Base-by-base conservation (phyloP, 2,888 invertebrate genomes). In the Diaphora mendica region DNA sequence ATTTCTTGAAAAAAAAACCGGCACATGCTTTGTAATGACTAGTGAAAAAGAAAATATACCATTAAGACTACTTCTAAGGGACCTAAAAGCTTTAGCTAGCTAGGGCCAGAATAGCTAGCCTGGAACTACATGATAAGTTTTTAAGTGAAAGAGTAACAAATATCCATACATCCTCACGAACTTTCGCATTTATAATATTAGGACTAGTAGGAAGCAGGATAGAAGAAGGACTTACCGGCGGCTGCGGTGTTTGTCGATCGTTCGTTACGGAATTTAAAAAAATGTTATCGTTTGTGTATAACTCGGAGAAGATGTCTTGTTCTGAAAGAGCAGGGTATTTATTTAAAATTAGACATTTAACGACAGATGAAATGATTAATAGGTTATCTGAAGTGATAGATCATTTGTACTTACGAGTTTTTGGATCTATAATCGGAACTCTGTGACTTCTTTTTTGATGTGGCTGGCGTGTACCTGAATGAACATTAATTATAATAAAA, bases 201-300 rank as follows among this genome's bases (percentile, higher is more conserved):
- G 23, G n/a, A 20, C 23, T 35, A 35, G 1, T 39, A 39, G 11
- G 9, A 39, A 44, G 44, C 15, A 3, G 15, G 15, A 62, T 15
- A 62, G 39, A 48, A 62, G 39, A 48, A 73, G 73, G 85, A 92
- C 93, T 91, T 91, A 94, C 95, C 82, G 95, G 93, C 86, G 95
- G 93, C 86, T 96, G 96, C 69, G 96, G 96, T 59, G 96, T 96
- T 85, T 96, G 96, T 79, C 96, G 92, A 85, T 96, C 96, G 84
- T 92, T 96, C 69, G 94, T 90, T 79, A 96, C 96, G 77, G 92
- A 93, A 86, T 92, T 93, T 80, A 92, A 84, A 84, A 91, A 90
- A 88, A 89, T 93, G 66, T 72, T 80, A 83, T 95, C 95, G 84
- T 91, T 93, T 81, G 91, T 87, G 85, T 91, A 92, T 80, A 93